Base-by-base conservation (phyloP, 1,140 invertebrate genomes). In the Campoletis sonorensis region DNA sequence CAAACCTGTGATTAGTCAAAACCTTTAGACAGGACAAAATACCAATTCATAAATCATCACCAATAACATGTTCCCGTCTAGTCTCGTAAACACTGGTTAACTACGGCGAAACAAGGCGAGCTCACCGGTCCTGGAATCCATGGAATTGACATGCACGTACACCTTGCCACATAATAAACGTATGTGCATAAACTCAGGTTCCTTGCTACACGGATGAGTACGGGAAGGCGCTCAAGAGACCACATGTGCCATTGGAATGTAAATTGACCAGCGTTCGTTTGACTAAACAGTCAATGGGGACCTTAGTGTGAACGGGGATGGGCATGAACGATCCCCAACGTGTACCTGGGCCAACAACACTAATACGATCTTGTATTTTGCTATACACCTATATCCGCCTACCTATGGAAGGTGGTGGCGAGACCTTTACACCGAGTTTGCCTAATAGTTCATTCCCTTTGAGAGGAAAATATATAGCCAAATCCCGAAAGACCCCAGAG, bases 251-350 rank as follows among this genome's bases (percentile, higher is more conserved):
- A 88, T 86, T 85, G 82, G 88, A 90, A 90, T 91, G 89, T 90
- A 91, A 90, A 91, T 90, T 84, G 86, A 88, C 84, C 85, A 80
- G 80, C 83, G 83, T 88, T 88, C 89, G 87, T 89, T 90, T 88
- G 85, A 90, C 87, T 87, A 89, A 89, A 90, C 83, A 90, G 88
- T 87, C 87, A 84, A 79, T 80, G 54, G 88, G 80, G 86, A 84
- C 40, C 70, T 30, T 49, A 21, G 54, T 45, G 33, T 64, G 37
- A 27, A 73, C n/a, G 23, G 11, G 10, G 71, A n/a, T 40, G 71
- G 40, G 68, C 40, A 73, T 49, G 18, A 73, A 26, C 33, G 21
- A 30, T 75, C 49, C 40, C 26, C n/a, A 15, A 58, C 2, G 49
- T 45, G 40, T 75, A 30, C n/a, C 13, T 33, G 49, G 45, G 13